Evolutionary conservation across 2,113 vertebrate genomes (phyloP).

Genomic region (Leptocoma aspasia): DNA sequence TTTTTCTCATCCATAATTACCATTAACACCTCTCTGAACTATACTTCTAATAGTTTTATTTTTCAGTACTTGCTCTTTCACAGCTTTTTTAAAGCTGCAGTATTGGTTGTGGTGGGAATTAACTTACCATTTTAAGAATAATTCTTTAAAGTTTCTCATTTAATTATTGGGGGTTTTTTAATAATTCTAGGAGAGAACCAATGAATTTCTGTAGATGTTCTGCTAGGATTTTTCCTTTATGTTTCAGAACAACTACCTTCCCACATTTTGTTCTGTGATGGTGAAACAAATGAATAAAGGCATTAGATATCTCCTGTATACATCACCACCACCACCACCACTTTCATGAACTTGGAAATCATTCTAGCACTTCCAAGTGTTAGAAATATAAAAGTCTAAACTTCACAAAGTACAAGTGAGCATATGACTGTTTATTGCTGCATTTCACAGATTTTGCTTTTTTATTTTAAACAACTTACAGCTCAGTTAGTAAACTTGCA

Average conservation of each 20-base stretch:
- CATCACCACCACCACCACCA: background rate
- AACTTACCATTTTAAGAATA: background rate
- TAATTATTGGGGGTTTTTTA: background rate
- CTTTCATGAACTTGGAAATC: background rate
- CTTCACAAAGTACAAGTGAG: background rate
- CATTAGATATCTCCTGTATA: background rate
- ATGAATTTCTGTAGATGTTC: background rate
- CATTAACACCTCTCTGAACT: background rate
- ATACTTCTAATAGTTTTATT: background rate
- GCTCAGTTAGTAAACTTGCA: background rate
- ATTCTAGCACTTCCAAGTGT: background rate
- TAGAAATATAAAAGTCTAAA: background rate
- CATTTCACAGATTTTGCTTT: background rate
- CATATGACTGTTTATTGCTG: background rate
- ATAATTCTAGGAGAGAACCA: background rate
- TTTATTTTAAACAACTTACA: background rate
- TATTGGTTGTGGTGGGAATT: background rate
- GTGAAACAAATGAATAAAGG: background rate
- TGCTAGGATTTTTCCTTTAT: background rate
- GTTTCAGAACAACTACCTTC: conserved; percentile 9
- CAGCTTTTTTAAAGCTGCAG: conserved; percentile 36
- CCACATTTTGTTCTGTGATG: background rate
- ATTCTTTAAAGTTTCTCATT: background rate
- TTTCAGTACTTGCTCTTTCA: background rate
- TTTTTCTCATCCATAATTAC: background rate